Conservation (phyloP, 2,797 vertebrate genomes). For the Tangara arthus region DNA sequence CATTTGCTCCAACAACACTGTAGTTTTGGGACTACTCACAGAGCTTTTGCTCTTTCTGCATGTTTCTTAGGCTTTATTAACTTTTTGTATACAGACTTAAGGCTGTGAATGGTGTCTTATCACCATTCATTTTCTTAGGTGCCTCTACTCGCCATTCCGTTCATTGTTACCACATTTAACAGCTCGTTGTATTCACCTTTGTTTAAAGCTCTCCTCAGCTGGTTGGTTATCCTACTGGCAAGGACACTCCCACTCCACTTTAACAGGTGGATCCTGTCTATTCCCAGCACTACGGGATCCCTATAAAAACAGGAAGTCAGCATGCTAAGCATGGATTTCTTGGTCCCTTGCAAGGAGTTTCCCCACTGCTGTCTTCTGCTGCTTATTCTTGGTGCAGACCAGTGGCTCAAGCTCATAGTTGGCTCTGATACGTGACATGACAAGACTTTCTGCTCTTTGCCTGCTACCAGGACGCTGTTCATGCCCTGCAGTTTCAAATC, state of each 20-base stretch:
- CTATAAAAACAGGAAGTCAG: not conserved
- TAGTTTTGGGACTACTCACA: not conserved
- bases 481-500: not conserved
- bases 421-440: accelerated
- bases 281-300: not conserved
- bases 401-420: not conserved
- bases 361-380: not conserved
- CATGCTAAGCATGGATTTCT: not conserved
- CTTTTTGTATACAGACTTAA: not conserved
- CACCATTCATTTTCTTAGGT: not conserved
- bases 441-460: not conserved
- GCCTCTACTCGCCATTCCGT: not conserved
- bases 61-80: not conserved
- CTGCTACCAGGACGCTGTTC: not conserved
- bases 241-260: not conserved
- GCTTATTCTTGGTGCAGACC: not conserved
- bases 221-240: not conserved
- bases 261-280: not conserved
- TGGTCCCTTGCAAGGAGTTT: not conserved
- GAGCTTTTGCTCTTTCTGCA: not conserved
- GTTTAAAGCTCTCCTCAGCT: not conserved
- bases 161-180: not conserved
- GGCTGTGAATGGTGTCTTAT: not conserved
- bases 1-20: not conserved
- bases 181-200: not conserved